phyloP scores from a whole-genome alignment of 2,888 invertebrate species.

The Yponomeuta malinellus region DNA sequence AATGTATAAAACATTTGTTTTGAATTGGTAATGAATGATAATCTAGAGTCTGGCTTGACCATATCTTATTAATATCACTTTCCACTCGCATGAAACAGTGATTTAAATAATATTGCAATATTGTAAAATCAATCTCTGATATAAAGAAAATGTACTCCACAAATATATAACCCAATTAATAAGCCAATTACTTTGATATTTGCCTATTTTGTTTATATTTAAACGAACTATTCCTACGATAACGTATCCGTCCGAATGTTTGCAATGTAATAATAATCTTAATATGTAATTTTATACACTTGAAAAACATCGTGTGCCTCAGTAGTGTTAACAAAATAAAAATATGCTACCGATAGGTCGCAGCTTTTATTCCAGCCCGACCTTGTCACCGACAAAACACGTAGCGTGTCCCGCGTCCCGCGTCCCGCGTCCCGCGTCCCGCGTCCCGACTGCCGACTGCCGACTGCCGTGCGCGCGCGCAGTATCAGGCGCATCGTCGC shows the following conservation, averaged over 20 bases:
- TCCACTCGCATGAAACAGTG: too few species aligned
- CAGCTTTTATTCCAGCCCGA: constrained; percentile 8
- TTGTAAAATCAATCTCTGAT: too few species aligned
- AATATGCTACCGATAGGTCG: neutral
- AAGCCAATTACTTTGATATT: neutral
- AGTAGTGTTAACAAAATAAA: constrained; percentile 10
- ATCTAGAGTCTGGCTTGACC: too few species aligned
- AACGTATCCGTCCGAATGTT: constrained; percentile 5
- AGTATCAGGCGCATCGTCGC: constrained; percentile 12
- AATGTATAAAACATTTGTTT: too few species aligned
- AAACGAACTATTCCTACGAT: constrained; percentile 4
- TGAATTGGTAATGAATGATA: too few species aligned
- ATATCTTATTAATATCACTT: too few species aligned
- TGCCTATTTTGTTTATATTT: neutral
- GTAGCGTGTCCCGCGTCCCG: constrained; percentile 11
- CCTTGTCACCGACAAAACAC: constrained; percentile 4
- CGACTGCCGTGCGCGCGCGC: constrained; percentile 3
- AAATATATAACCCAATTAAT: neutral
- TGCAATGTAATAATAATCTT: neutral
- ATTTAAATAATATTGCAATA: too few species aligned
- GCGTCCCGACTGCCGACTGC: neutral
- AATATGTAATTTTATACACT: neutral
- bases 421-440: constrained; percentile 13
- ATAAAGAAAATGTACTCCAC: neutral
- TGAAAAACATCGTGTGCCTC: constrained; percentile 8